These are phyloP conservation scores for Eleutherodactylus coqui DNA, from an alignment of 2,797 vertebrate genomes.

Conservation along the genomic window DNA sequence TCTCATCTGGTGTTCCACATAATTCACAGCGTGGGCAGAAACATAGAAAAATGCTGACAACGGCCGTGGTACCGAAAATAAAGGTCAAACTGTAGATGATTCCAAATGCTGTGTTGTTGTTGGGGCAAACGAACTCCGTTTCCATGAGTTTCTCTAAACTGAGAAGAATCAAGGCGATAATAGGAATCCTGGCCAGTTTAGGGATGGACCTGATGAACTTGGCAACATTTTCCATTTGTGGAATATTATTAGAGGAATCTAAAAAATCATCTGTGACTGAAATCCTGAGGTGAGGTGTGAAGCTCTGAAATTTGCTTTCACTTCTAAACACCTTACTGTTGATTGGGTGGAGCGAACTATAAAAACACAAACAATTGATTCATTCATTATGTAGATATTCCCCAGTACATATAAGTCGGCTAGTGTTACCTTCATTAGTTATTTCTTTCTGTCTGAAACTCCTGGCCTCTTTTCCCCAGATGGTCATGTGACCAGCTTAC, in stretches of 20 bases:
- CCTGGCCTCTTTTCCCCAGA: too few relatives aligned
- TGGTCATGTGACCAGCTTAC: too few relatives aligned
- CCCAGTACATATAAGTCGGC: too few relatives aligned
- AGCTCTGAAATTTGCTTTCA: background rate
- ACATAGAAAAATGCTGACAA: background rate
- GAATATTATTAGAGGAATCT: background rate
- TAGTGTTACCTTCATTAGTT: too few relatives aligned
- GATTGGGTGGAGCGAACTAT: background rate
- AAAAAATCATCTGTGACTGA: background rate
- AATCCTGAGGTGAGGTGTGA: background rate
- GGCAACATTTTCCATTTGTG: background rate
- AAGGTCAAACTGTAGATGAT: slow-evolving; percentile 1
- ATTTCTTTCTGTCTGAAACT: too few relatives aligned
- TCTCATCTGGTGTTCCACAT: background rate
- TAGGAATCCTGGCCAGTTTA: background rate
- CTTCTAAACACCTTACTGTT: background rate
- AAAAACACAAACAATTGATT: background rate
- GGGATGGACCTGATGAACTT: background rate
- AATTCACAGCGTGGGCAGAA: background rate
- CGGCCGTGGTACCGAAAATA: background rate
- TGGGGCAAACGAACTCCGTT: slow-evolving; percentile 6
- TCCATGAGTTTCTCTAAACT: slow-evolving; percentile 25
- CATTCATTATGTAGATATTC: too few relatives aligned
- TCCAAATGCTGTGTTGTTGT: background rate
- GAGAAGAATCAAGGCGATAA: background rate